Conservation (phyloP, 2,113 vertebrate genomes). For the Chitala chitala region DNA sequence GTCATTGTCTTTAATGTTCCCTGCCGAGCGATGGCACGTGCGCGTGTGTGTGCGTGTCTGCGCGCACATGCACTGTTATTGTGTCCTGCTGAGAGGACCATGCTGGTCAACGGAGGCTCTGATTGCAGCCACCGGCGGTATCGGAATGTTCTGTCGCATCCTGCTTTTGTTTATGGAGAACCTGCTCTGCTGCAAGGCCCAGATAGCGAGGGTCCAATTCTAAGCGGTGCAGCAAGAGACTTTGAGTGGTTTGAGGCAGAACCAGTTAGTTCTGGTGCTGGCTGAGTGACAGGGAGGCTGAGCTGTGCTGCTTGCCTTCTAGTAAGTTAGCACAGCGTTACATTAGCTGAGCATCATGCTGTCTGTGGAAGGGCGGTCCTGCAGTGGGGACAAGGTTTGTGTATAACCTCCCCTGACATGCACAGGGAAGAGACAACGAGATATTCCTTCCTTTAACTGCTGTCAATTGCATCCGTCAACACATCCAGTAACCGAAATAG, state of each 20-base stretch:
- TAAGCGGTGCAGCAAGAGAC: not conserved
- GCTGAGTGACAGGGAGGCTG: not conserved
- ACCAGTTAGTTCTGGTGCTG: not conserved
- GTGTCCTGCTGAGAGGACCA: conserved; percentile 23
- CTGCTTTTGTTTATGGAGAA: conserved; percentile 72
- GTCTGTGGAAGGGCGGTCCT: too few species aligned
- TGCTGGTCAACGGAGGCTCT: conserved; percentile 40
- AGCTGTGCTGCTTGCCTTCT: not conserved
- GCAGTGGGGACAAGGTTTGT: not conserved
- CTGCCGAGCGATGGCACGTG: not conserved
- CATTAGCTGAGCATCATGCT: not conserved
- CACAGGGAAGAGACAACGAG: too few species aligned
- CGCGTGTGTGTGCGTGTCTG: not conserved
- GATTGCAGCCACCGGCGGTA: conserved; percentile 55
- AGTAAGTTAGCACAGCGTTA: not conserved
- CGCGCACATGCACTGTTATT: conserved; percentile 11
- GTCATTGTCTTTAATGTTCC: conserved; percentile 35
- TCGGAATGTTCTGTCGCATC: conserved; percentile 71
- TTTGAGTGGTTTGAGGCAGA: not conserved
- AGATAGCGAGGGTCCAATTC: conserved; percentile 19
- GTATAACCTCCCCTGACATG: not conserved
- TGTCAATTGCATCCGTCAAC: too few species aligned
- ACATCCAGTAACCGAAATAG: too few species aligned
- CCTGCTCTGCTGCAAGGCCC: conserved; percentile 29
- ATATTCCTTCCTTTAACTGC: too few species aligned